Evolutionary conservation across 1,140 invertebrate species (phyloP), one percentile per base, ranked within the genome.

Genomic region (Drosophila albomicans): DNA sequence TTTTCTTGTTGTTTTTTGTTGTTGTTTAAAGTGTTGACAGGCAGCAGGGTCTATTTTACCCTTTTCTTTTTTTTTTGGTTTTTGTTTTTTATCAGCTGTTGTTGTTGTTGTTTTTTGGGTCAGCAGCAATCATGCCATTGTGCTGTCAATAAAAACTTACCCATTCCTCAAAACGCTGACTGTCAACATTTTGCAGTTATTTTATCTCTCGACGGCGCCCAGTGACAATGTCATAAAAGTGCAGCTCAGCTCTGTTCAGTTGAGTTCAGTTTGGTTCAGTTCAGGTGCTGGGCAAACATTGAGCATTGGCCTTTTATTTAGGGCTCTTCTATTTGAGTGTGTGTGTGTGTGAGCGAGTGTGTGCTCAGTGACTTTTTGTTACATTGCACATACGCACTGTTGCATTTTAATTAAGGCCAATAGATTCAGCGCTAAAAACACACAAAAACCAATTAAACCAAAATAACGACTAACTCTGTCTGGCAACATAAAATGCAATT

Each of bases 141-240:
- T 75, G 77, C 81, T 88, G 84, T 88, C 84, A 88, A 88, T 88
- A 88, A 89, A 88, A 89, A 75, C 54, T 73, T 70, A 46, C 62
- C 59, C 66, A 49, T n/a, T 41, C 16, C 58, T 30, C 25, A 16
- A 61, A 62, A 45, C n/a, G 32, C 15, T 41, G 62, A 41, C 82
- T 87, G 82, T 87, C 79, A 82, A 82, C 82, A 71, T 87, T 87
- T 88, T 87, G 84, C 82, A 87, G 84, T 88, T 87, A 87, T 87
- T 87, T 88, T 87, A 87, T 82, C 73, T 87, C 64, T 25, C 20
- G 20, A 25, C 20, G 38, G 54, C 38, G 64, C 43, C 32, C 69
- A 51, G 58, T 59, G 71, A 78, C 41, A 76, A 64, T 77, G 74
- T 76, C 73, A 79, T 72, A 77, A 64, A 70, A 76, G 74, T 54